These are phyloP conservation scores for Cranoglanis bouderius DNA, from an alignment of 2,113 vertebrate genomes.

Conservation along the genomic window DNA sequence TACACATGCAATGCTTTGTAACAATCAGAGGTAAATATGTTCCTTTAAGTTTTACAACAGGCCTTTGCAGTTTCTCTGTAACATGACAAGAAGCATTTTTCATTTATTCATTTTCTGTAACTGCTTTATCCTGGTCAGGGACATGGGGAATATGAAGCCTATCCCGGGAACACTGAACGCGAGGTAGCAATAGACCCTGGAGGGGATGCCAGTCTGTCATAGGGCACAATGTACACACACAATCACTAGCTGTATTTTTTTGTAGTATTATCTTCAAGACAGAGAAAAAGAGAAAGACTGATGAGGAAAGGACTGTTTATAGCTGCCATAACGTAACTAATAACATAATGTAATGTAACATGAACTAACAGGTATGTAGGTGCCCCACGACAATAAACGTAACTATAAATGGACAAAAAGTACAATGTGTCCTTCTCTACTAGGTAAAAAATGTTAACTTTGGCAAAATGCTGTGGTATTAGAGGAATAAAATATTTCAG, in stretches of 20 bases:
- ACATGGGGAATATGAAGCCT: neutral
- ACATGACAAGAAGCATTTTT: neutral
- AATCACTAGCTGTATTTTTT: neutral
- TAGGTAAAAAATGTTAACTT: neutral
- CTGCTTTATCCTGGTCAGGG: neutral
- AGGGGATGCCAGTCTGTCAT: neutral
- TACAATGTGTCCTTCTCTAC: neutral
- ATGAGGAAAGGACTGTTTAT: neutral
- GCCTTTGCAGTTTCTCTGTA: neutral
- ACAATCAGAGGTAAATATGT: neutral
- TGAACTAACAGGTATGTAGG: neutral
- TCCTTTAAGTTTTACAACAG: neutral
- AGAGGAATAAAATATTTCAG: neutral
- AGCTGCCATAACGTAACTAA: neutral
- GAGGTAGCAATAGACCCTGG: neutral
- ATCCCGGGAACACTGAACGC: neutral
- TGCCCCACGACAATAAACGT: too few species aligned
- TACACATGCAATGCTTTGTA: neutral
- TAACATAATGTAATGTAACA: too few species aligned
- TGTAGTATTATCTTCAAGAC: neutral
- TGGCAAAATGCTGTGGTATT: neutral
- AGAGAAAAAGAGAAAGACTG: neutral
- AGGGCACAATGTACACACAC: neutral
- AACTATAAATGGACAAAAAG: neutral
- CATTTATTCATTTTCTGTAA: neutral